Evolutionary conservation across 2,113 vertebrate genomes (phyloP).

Genomic region (Larimichthys crocea): DNA sequence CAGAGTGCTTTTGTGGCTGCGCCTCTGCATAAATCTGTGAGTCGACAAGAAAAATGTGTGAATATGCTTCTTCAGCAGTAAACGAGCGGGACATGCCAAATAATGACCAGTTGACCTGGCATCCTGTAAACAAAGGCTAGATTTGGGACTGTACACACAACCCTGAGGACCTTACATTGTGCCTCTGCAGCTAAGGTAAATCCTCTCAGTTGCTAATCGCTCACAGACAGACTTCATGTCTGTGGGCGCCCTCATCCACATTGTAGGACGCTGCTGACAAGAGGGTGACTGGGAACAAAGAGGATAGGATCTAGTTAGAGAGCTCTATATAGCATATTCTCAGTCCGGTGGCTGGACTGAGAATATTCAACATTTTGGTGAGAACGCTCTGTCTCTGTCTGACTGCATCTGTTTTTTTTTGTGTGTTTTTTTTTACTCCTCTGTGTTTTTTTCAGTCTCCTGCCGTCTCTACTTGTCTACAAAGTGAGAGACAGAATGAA

Average conservation of each 20-base stretch:
- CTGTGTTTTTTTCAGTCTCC: slow-evolving; percentile 49
- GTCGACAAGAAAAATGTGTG: background rate
- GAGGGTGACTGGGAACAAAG: slow-evolving; percentile 35
- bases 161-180: slow-evolving; percentile 41
- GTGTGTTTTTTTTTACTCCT: rapidly evolving
- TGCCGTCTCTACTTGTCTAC: slow-evolving; percentile 53
- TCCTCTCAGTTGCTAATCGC: slow-evolving; percentile 65
- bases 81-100: slow-evolving; percentile 33
- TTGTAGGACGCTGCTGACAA: slow-evolving; percentile 31
- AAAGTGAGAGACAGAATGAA: slow-evolving; percentile 59
- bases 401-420: background rate
- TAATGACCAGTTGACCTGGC: slow-evolving; percentile 42
- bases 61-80: slow-evolving; percentile 14
- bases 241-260: slow-evolving; percentile 43
- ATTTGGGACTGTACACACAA: slow-evolving; percentile 20
- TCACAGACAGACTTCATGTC: slow-evolving; percentile 44
- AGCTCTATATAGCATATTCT: slow-evolving; percentile 9
- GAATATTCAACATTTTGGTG: slow-evolving; percentile 31
- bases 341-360: slow-evolving; percentile 24
- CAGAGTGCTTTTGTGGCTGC: slow-evolving; percentile 3
- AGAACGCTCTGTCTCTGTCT: slow-evolving; percentile 37
- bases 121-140: slow-evolving; percentile 45
- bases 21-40: slow-evolving; percentile 10
- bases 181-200: slow-evolving; percentile 55
- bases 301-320: slow-evolving; percentile 29